A percentile compares a stretch with the other conserved stretches of the same genome.
phyloP scores from a whole-genome alignment of 2,888 invertebrate species.

The Rhagophthalmus giganteus region DNA sequence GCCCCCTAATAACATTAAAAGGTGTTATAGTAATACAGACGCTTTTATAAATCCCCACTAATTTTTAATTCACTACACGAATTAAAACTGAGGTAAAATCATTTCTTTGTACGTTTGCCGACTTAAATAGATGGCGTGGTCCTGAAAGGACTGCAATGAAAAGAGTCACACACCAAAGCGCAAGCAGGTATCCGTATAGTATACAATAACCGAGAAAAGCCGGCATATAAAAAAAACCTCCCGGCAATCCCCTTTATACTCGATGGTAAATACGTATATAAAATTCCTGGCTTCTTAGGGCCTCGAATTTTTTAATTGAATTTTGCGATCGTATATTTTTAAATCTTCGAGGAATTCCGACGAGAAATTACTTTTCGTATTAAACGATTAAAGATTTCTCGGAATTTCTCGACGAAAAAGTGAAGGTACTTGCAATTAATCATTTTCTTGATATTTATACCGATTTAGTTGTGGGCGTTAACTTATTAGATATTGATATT shows the following conservation, averaged over 20 bases:
- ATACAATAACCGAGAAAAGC: constrained; percentile 12
- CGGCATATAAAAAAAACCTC: constrained; percentile 12
- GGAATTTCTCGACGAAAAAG: too few relatives aligned
- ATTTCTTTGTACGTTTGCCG: constrained; percentile 17
- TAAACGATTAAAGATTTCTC: too few relatives aligned
- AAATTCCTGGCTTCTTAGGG: constrained; percentile 1
- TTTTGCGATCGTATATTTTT: constrained; percentile 5
- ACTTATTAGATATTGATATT: too few relatives aligned
- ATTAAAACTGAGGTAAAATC: constrained; percentile 17
- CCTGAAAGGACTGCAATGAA: constrained; percentile 20
- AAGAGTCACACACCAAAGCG: constrained; percentile 27
- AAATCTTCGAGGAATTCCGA: too few relatives aligned
- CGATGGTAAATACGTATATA: constrained; percentile 5
- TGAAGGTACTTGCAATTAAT: too few relatives aligned
- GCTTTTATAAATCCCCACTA: background rate
- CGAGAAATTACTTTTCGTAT: too few relatives aligned
- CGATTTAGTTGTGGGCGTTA: too few relatives aligned
- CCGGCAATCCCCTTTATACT: constrained; percentile 4
- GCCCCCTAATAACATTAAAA: too few relatives aligned
- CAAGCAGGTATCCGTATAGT: constrained; percentile 16
- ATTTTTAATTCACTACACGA: background rate
- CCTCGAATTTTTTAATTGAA: constrained; percentile 6
- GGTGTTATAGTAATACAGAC: too few relatives aligned
- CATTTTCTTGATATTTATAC: too few relatives aligned
- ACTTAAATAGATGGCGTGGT: constrained; percentile 16